These are phyloP conservation scores for Zosterops borbonicus DNA, from an alignment of 2,113 vertebrate genomes.

Conservation along the genomic window DNA sequence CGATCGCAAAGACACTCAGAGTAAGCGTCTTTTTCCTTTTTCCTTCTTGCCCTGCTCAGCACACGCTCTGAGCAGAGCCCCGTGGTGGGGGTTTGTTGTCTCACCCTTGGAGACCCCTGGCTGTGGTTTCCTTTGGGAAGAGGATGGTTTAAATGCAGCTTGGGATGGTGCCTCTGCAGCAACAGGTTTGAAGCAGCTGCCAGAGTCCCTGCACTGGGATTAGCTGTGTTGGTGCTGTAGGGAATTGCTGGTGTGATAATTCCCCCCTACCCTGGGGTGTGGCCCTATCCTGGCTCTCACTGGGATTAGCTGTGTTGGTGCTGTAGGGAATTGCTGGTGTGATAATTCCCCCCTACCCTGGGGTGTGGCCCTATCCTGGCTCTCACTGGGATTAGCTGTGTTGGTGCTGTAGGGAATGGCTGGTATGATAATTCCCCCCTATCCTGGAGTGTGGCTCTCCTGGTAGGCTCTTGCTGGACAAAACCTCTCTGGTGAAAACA, in stretches of 20 bases:
- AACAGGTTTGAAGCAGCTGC: neutral
- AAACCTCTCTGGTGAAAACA: neutral
- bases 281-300: neutral
- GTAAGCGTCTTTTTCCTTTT: conserved; percentile 84
- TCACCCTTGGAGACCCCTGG: neutral
- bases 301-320: neutral
- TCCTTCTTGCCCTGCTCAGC: neutral
- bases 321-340: neutral
- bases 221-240: neutral
- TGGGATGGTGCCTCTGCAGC: neutral
- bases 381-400: neutral
- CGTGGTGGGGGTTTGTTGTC: neutral
- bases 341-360: neutral
- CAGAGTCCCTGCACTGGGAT: neutral
- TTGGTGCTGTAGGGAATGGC: neutral
- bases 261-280: neutral
- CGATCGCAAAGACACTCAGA: conserved; percentile 90
- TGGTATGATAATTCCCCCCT: neutral
- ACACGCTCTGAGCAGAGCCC: neutral
- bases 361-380: no score
- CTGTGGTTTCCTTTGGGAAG: neutral
- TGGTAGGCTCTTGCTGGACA: neutral
- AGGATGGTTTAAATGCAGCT: neutral
- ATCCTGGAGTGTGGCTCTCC: neutral
- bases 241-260: neutral